These are phyloP conservation scores for Muscicapa adusta DNA, from an alignment of 2,113 vertebrate genomes.

Conservation along the genomic window DNA sequence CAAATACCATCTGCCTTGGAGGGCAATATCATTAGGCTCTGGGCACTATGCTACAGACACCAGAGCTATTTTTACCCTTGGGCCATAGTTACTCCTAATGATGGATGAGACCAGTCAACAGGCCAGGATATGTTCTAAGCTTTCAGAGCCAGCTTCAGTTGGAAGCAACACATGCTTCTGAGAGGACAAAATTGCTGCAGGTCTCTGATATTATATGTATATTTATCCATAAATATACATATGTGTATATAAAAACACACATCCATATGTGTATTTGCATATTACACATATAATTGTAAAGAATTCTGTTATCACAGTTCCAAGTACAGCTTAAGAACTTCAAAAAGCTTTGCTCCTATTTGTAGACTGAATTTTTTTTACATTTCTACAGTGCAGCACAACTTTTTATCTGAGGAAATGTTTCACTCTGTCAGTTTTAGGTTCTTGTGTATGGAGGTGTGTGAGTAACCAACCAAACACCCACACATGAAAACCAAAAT, in stretches of 20 bases:
- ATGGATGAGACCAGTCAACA: conserved; percentile 23
- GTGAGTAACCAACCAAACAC: neutral
- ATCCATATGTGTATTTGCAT: neutral
- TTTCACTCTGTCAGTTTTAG: neutral
- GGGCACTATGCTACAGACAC: neutral
- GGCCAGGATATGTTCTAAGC: neutral
- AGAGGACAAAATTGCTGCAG: neutral
- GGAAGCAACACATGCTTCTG: neutral
- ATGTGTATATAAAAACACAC: fast-evolving
- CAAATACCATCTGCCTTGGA: conserved; percentile 34
- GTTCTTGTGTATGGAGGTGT: fast-evolving
- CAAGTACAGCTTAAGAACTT: neutral
- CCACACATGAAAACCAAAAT: neutral
- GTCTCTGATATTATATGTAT: neutral
- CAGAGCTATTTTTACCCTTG: conserved; percentile 20
- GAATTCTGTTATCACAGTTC: neutral
- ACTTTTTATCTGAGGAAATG: neutral
- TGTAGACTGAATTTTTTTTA: neutral
- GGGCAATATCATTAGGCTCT: conserved; percentile 26
- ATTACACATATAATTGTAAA: neutral
- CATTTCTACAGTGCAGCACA: neutral
- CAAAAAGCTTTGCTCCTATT: neutral
- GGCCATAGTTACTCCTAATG: neutral
- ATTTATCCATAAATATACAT: neutral
- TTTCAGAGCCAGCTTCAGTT: neutral